Base-by-base conservation (phyloP, 1,140 invertebrate species). In the Leptinotarsa undecemlineata region DNA sequence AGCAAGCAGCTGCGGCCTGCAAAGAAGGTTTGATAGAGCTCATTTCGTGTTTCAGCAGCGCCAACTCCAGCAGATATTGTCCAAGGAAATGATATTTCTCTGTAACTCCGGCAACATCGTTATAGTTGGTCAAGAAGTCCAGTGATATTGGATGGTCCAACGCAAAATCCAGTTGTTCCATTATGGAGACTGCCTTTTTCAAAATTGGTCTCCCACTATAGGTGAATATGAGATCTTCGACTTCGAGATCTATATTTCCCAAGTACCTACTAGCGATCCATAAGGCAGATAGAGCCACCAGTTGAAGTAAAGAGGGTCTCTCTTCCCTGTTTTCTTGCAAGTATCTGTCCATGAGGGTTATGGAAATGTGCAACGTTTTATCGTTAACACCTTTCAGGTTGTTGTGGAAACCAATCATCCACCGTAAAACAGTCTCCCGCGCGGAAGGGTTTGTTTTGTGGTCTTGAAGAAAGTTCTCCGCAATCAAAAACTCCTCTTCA, bases 231-330 rank as follows among this genome's bases (percentile, higher is more conserved):
- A 97, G 98, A 85, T 99, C 97, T 2, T 86, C 86, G 33, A 98
- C 89, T 71, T 95, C 93, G 4, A 96, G 96, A 5, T 93, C 89
- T 80, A 93, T 96, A 82, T 97, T 94, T 87, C 99, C 98, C 86
- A 99, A 97, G 82, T 97, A 99, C 85, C 99, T 99, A 78, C 92
- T 92, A 14, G 97, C 96, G 74, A 99, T 91, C 78, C 96, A 93
- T 90, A 99, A 91, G 1, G 95, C 92, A 3, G 96, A 92, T 1
- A 96, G 92, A 1, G 97, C 97, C 57, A 98, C 94, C 61, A 99
- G 86, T 85, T 99, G 97, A 48, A 99, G 86, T 87, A 76, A 90
- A 85, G 77, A 95, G 88, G 72, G 88, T 82, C 79, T 86, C 77
- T 84, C 88, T 83, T 77, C 81, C 76, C 89, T 90, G 76, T 77